phyloP scores from a whole-genome alignment of 2,888 invertebrate species.

The Troides oblongomaculatus region DNA sequence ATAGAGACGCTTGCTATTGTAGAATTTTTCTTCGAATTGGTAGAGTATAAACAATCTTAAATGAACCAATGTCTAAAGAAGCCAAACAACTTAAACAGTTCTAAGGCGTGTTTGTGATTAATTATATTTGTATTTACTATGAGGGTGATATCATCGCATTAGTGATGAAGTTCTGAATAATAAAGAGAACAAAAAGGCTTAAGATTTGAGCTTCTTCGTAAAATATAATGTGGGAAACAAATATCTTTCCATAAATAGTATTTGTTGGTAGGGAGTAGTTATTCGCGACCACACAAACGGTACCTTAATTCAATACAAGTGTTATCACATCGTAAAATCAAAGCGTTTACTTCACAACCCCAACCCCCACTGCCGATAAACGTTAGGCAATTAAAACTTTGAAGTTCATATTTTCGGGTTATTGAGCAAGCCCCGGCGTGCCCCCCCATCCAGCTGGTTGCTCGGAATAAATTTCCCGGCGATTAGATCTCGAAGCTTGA shows the following conservation, averaged over 20 bases:
- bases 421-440: slow-evolving; percentile 49
- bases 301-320: slow-evolving; percentile 31
- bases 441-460: slow-evolving; percentile 40
- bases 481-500: slow-evolving; percentile 55
- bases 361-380: slow-evolving; percentile 50
- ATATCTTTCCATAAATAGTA: background rate
- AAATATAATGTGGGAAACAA: no score
- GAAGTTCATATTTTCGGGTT: slow-evolving; percentile 61
- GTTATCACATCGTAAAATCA: slow-evolving; percentile 37
- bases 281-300: slow-evolving; percentile 8
- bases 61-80: no score
- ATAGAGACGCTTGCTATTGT: no score
- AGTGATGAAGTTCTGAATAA: no score
- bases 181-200: no score
- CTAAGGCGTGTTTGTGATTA: no score
- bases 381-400: slow-evolving; percentile 61
- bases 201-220: no score
- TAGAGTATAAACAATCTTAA: no score
- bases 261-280: slow-evolving; percentile 3
- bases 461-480: slow-evolving; percentile 57
- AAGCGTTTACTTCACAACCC: slow-evolving; percentile 34
- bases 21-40: no score
- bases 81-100: no score
- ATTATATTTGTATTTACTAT: no score
- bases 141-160: no score